Conservation (phyloP, 2,797 vertebrate genomes). For the Erpetoichthys calabaricus region DNA sequence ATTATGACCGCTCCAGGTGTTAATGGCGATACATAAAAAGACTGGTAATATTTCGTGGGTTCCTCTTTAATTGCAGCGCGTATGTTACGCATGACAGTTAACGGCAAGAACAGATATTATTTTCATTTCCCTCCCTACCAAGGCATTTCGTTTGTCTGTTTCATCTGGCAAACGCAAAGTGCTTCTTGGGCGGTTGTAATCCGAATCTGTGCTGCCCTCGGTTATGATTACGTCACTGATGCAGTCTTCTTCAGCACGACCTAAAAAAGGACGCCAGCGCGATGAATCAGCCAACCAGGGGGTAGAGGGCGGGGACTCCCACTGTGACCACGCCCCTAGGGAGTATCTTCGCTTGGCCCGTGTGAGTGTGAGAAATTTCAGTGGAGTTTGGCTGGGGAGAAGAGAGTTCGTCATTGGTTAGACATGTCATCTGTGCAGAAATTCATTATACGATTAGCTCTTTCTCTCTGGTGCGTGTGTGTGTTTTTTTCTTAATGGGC, state of each 20-base stretch:
- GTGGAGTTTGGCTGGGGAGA: background rate
- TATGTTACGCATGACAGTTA: too few relatives aligned
- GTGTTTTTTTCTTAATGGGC: too few relatives aligned
- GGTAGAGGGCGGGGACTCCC: slow-evolving; percentile 7
- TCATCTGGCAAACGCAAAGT: slow-evolving; percentile 18
- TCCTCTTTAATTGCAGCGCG: too few relatives aligned
- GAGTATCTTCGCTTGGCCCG: slow-evolving; percentile 1
- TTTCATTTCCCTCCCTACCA: background rate
- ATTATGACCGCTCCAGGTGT: too few relatives aligned
- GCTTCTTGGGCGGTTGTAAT: slow-evolving; percentile 18
- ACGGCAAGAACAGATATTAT: too few relatives aligned
- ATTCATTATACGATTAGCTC: too few relatives aligned
- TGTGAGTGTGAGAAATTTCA: background rate
- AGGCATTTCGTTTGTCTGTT: background rate
- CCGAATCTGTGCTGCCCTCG: slow-evolving; percentile 15
- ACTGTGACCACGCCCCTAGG: slow-evolving; percentile 4
- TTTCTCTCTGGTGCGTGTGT: too few relatives aligned
- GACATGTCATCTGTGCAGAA: background rate
- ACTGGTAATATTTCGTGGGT: too few relatives aligned
- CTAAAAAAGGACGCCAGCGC: slow-evolving; percentile 8
- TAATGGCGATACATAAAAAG: too few relatives aligned
- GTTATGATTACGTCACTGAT: slow-evolving; percentile 18
- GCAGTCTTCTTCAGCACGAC: slow-evolving; percentile 18
- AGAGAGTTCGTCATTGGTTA: slow-evolving; percentile 3
- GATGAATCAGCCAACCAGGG: slow-evolving; percentile 21